Evolutionary conservation across 2,888 invertebrate species (phyloP).

Genomic region (Archips crataeganus): DNA sequence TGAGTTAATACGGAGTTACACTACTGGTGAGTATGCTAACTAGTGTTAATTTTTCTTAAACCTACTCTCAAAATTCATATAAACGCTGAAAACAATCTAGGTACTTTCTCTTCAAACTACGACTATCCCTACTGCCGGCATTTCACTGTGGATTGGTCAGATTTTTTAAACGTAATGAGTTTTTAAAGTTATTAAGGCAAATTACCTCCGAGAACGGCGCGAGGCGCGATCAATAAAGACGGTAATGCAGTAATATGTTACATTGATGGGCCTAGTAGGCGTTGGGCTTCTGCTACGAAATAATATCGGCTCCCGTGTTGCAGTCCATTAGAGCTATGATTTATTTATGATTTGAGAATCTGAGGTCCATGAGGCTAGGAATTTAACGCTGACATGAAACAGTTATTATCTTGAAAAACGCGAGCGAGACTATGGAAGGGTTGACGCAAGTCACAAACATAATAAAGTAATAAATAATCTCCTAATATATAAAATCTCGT

Average conservation of each 20-base stretch:
- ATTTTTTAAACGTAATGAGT: slow-evolving; percentile 72
- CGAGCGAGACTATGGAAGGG: neutral
- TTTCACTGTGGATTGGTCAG: slow-evolving; percentile 48
- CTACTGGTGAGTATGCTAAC: no score
- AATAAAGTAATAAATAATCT: no score
- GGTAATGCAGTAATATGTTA: slow-evolving; percentile 73
- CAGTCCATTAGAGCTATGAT: slow-evolving; percentile 71
- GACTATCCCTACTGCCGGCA: slow-evolving; percentile 9
- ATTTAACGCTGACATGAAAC: slow-evolving; percentile 25
- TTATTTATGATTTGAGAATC: slow-evolving; percentile 57
- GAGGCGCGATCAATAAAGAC: slow-evolving; percentile 65
- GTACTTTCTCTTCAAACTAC: neutral
- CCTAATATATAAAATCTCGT: no score
- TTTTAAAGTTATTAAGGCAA: slow-evolving; percentile 80
- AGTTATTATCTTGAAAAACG: slow-evolving; percentile 8
- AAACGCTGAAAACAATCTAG: neutral
- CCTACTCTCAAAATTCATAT: no score
- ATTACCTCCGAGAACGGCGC: slow-evolving; percentile 67
- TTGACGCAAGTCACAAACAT: neutral
- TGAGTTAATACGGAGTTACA: no score
- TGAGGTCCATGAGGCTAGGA: slow-evolving; percentile 22
- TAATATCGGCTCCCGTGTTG: slow-evolving; percentile 71
- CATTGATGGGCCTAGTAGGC: slow-evolving; percentile 61
- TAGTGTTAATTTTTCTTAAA: no score
- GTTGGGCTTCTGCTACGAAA: slow-evolving; percentile 64